phyloP scores from a whole-genome alignment of 2,888 invertebrate genomes.

The Trichacis sp. region DNA sequence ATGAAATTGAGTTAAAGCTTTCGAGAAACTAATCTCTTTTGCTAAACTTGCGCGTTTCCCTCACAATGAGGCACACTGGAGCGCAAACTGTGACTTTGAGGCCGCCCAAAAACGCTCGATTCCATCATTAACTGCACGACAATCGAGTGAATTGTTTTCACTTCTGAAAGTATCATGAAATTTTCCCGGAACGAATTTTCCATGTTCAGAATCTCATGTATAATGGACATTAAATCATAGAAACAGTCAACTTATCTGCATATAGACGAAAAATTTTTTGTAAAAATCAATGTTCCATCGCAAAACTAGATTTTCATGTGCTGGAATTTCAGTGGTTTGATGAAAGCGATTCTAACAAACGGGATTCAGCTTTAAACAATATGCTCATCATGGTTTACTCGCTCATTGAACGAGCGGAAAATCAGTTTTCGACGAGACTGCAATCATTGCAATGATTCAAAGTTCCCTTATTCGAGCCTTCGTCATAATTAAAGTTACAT shows the following conservation, averaged over 20 bases:
- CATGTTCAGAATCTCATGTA: too few relatives aligned
- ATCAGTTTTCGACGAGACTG: constrained; percentile 48
- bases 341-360: constrained; percentile 1
- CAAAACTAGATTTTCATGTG: too few relatives aligned
- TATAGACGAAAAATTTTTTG: too few relatives aligned
- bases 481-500: constrained; percentile 20
- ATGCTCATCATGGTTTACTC: constrained; percentile 51
- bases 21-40: constrained; percentile 41
- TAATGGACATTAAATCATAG: too few relatives aligned
- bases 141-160: too few relatives aligned
- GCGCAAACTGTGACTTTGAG: constrained; percentile 23
- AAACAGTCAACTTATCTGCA: too few relatives aligned
- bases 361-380: constrained; percentile 28
- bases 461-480: constrained; percentile 38
- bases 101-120: neutral
- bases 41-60: constrained; percentile 30
- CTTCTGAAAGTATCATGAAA: too few relatives aligned
- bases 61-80: constrained; percentile 25
- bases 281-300: too few relatives aligned
- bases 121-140: too few relatives aligned
- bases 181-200: too few relatives aligned
- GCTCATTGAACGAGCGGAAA: constrained; percentile 49
- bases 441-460: constrained; percentile 55
- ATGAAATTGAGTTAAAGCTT: constrained; percentile 43
- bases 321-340: neutral